Evolutionary conservation across 2,797 vertebrate species (phyloP).

Genomic region (Hephaestus fuliginosus): DNA sequence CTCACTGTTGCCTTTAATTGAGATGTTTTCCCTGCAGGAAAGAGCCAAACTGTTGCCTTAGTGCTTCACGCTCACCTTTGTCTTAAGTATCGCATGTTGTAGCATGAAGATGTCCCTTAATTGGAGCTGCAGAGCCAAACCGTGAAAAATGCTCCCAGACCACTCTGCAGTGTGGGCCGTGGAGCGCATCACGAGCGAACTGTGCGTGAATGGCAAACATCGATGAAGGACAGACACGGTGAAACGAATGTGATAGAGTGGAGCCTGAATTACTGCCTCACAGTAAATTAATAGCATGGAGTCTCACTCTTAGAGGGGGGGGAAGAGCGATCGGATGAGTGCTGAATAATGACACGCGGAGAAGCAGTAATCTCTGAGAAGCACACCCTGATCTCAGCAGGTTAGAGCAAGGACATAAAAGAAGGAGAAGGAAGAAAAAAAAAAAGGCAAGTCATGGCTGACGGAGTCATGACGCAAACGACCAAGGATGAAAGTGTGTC

Average conservation of each 20-base stretch:
- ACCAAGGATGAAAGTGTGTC: slow-evolving; percentile 6
- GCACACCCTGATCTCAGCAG: slow-evolving; percentile 55
- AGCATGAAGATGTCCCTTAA: background rate
- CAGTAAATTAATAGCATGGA: slow-evolving; percentile 54
- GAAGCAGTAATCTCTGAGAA: slow-evolving; percentile 59
- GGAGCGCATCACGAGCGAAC: background rate
- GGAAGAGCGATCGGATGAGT: slow-evolving; percentile 53
- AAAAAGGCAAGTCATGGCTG: background rate
- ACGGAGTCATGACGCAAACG: background rate
- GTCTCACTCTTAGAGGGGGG: slow-evolving; percentile 30
- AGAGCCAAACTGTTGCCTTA: background rate
- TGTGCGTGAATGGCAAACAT: slow-evolving; percentile 28
- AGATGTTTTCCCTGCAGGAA: background rate
- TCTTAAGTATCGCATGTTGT: background rate
- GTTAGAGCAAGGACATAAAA: slow-evolving; percentile 56
- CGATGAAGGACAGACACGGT: slow-evolving; percentile 53
- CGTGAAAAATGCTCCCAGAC: background rate
- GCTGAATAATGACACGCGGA: slow-evolving; percentile 69
- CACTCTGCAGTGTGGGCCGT: background rate
- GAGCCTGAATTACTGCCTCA: slow-evolving; percentile 51
- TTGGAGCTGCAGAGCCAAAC: background rate
- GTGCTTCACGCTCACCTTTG: background rate
- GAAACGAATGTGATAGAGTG: slow-evolving; percentile 35
- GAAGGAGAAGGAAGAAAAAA: background rate
- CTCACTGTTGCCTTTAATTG: background rate